Base-by-base conservation (phyloP, 1,140 invertebrate genomes). In the Drosophila nannoptera region DNA sequence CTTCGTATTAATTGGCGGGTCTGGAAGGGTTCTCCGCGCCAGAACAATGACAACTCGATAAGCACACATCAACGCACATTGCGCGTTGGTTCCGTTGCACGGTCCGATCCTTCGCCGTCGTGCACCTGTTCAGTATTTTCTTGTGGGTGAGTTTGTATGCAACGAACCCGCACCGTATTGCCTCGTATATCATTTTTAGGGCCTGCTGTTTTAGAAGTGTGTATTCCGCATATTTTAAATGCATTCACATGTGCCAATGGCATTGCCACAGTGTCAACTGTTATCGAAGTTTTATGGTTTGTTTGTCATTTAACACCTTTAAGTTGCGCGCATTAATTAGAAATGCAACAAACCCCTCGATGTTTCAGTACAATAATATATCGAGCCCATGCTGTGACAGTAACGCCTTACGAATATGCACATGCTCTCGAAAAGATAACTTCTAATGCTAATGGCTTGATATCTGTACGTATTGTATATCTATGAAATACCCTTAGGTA, bases 261-360 rank as follows among this genome's bases (percentile, higher is more conserved):
- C 29, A 72, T 72, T 67, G 45, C 54, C 58, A 61, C 31, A 48
- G 70, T 49, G 60, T 71, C 75, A 75, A 68, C 64, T 74, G 68
- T 53, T 87, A 87, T 87, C 82, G 78, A 66, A 64, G 68, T 87
- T 87, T 87, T 87, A 87, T 87, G 83, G 83, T 87, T 87, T 87
- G 83, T 87, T 87, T 87, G 83, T 87, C 83, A 87, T 78, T 87
- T 87, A 87, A 83, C 83, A 84, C 83, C 78, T 87, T 87, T 78
- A 64, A 77, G 62, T 65, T 69, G 82, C 65, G 69, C 68, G 70
- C 75, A 87, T 78, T 76, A 83, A 78, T 87, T 78, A 77, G 54
- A 82, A 87, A 73, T 53, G 65, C 75, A 87, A 69, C 81, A 49
- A 75, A 78, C 77, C 81, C 45, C 59, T 50, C 69, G 65, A 84